Evolutionary conservation across 2,888 invertebrate species (phyloP).

Genomic region (Toxonevra muliebris): DNA sequence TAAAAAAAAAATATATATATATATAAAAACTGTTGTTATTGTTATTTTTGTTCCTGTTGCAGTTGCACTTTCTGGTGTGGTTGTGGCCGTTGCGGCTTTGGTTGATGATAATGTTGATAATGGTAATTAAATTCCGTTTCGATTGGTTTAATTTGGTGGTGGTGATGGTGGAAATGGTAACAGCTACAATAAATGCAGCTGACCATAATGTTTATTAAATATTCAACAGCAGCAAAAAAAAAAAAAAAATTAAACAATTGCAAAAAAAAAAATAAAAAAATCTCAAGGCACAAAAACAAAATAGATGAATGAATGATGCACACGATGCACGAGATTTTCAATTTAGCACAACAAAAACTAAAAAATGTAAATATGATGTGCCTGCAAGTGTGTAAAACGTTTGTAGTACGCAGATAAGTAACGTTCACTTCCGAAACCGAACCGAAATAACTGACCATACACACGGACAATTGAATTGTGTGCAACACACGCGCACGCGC

Average conservation of each 20-base stretch:
- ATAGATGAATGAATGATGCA: not conserved
- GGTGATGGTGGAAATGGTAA: slow-evolving; percentile 22
- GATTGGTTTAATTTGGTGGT: slow-evolving; percentile 53
- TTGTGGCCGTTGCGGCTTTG: slow-evolving; percentile 23
- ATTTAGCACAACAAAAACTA: not conserved
- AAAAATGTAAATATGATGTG: too few relatives aligned
- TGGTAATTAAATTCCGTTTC: slow-evolving; percentile 56
- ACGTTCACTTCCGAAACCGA: slow-evolving; percentile 1
- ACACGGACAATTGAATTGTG: too few relatives aligned
- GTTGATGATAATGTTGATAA: slow-evolving; percentile 29
- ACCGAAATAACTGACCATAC: too few relatives aligned
- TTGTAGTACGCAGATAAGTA: not conserved
- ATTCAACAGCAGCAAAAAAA: slow-evolving; percentile 7
- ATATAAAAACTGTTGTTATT: slow-evolving; percentile 4
- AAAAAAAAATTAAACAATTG: slow-evolving; percentile 6
- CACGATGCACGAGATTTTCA: not conserved
- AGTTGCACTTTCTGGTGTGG: slow-evolving; percentile 2
- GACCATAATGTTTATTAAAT: slow-evolving; percentile 33
- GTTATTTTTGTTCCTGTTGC: slow-evolving; percentile 5
- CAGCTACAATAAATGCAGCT: slow-evolving; percentile 23
- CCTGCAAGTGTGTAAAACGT: too few relatives aligned
- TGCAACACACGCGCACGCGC: too few relatives aligned
- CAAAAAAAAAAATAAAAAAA: slow-evolving; percentile 13
- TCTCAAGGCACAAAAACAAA: not conserved
- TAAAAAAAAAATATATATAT: slow-evolving; percentile 26